Evolutionary conservation across 2,113 vertebrate genomes (phyloP).

Genomic region (Myiozetetes cayanensis): DNA sequence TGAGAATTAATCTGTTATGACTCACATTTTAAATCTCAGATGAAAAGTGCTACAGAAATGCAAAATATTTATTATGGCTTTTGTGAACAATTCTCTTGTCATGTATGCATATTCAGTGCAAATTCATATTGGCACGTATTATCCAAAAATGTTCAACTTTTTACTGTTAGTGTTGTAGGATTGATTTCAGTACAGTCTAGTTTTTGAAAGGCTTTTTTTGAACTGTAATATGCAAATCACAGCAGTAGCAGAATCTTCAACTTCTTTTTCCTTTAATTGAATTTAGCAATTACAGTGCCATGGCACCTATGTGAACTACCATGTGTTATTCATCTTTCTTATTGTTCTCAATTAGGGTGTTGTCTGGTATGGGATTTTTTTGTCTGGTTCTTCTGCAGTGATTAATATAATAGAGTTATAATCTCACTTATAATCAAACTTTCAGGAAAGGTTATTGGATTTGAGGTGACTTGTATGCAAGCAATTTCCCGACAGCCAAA

Average conservation of each 20-base stretch:
- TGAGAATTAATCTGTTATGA: neutral
- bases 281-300: constrained; percentile 67
- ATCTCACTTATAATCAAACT: constrained; percentile 68
- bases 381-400: constrained; percentile 19
- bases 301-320: constrained; percentile 46
- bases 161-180: neutral
- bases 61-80: neutral
- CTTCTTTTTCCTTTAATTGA: constrained; percentile 48
- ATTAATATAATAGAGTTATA: constrained; percentile 65
- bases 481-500: constrained; percentile 40
- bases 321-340: constrained; percentile 65
- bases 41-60: neutral
- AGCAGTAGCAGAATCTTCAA: constrained; percentile 21
- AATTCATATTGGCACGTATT: neutral
- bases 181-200: neutral
- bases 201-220: constrained; percentile 21
- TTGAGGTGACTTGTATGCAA: constrained; percentile 40
- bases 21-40: neutral
- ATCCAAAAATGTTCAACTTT: neutral
- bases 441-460: constrained; percentile 53
- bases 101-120: neutral
- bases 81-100: neutral
- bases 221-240: neutral
- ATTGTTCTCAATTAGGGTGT: constrained; percentile 70
- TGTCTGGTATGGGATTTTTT: constrained; percentile 36